Evolutionary conservation across 1,140 invertebrate species (phyloP).

Genomic region (Tetraneura akinire): DNA sequence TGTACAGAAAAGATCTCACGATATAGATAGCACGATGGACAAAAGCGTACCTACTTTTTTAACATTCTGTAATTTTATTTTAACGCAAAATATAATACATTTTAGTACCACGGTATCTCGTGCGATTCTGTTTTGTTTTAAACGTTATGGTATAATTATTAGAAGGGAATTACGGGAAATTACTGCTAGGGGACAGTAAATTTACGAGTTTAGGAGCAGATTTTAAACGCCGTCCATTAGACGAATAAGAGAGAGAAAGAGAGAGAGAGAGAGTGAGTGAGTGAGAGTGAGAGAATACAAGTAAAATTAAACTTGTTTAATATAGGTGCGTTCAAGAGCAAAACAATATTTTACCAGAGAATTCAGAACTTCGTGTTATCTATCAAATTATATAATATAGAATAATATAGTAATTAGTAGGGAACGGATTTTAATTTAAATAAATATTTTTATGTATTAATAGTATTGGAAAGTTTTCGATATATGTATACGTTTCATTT

Average conservation of each 20-base stretch:
- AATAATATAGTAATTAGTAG: too few species aligned
- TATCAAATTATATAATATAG: neutral
- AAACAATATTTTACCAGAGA: neutral
- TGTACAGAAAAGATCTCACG: neutral
- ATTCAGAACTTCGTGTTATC: neutral
- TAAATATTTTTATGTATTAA: too few species aligned
- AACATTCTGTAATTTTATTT: neutral
- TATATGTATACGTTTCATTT: too few species aligned
- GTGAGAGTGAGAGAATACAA: neutral
- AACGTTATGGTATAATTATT: neutral
- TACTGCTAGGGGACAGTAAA: neutral
- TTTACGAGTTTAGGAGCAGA: neutral
- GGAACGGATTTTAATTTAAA: too few species aligned
- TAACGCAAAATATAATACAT: neutral
- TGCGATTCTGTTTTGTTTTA: constrained; percentile 2
- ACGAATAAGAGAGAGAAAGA: neutral
- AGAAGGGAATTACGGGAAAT: neutral
- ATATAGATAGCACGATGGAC: neutral
- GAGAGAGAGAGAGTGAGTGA: neutral
- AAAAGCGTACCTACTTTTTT: neutral
- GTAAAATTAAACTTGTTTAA: neutral
- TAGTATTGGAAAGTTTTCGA: too few species aligned
- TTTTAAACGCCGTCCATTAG: neutral
- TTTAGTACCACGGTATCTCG: neutral
- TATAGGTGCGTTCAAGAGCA: neutral